Conservation (phyloP, 2,888 invertebrate species). For the Nemapogon koenigi region DNA sequence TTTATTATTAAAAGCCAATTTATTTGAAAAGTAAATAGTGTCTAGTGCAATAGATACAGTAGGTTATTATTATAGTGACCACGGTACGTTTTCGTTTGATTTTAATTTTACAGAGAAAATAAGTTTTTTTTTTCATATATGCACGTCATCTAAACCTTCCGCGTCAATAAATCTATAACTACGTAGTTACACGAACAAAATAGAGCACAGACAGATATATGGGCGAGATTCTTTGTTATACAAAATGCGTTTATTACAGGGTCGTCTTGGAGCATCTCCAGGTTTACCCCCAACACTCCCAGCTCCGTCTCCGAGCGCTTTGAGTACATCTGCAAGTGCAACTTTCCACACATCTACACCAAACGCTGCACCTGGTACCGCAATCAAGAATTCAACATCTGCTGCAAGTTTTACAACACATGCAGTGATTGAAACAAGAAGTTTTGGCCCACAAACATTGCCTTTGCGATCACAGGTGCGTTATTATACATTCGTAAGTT, state of each 20-base stretch:
- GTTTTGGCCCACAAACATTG: conserved; percentile 55
- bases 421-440: conserved; percentile 52
- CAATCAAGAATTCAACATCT: conserved; percentile 65
- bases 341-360: conserved; percentile 56
- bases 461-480: conserved; percentile 54
- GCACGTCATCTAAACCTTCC: too few relatives aligned
- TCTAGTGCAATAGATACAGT: too few relatives aligned
- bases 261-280: conserved; percentile 57
- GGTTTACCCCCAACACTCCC: conserved; percentile 77
- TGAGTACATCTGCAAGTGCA: conserved; percentile 70
- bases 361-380: conserved; percentile 34
- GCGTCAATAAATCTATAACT: too few relatives aligned
- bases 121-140: too few relatives aligned
- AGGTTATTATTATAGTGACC: too few relatives aligned
- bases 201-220: too few relatives aligned
- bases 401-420: conserved; percentile 64
- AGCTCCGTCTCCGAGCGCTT: conserved; percentile 72
- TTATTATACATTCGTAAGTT: neutral
- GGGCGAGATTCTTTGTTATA: too few relatives aligned
- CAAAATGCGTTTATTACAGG: too few relatives aligned
- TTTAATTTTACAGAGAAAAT: too few relatives aligned
- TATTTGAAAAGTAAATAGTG: too few relatives aligned
- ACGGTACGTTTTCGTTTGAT: too few relatives aligned
- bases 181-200: too few relatives aligned
- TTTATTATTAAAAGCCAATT: neutral